Evolutionary conservation across 2,797 vertebrate species (phyloP).

Genomic region (Nannoperca australis): DNA sequence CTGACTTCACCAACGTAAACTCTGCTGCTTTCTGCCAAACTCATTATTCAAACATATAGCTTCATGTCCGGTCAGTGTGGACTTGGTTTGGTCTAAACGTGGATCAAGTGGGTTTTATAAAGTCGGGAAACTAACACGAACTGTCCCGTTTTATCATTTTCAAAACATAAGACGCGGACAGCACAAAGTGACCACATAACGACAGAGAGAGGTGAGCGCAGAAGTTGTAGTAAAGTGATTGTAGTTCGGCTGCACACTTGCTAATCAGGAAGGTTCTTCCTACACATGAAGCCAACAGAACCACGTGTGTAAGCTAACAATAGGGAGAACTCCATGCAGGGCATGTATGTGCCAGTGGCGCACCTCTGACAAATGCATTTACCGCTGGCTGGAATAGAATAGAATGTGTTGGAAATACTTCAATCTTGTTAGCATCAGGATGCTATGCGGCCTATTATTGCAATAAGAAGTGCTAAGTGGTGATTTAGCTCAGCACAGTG

Average conservation of each 20-base stretch:
- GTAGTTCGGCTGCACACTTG: slow-evolving; percentile 12
- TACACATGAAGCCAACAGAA: neutral
- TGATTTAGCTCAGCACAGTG: neutral
- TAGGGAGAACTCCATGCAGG: too few relatives aligned
- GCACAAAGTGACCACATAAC: neutral
- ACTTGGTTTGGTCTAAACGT: neutral
- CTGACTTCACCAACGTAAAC: slow-evolving; percentile 19
- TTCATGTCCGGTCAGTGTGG: fast-evolving
- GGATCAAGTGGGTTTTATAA: neutral
- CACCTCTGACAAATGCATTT: fast-evolving
- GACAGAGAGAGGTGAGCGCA: fast-evolving
- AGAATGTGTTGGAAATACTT: too few relatives aligned
- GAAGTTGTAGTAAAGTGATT: slow-evolving; percentile 11
- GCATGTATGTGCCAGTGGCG: neutral
- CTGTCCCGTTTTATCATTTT: fast-evolving
- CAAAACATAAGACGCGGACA: neutral
- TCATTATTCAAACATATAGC: fast-evolving
- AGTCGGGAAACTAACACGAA: neutral
- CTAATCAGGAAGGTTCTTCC: neutral
- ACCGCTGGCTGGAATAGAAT: neutral
- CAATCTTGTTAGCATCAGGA: slow-evolving; percentile 33
- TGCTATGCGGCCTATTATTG: slow-evolving; percentile 59
- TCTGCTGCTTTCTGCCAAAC: neutral
- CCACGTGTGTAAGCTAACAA: slow-evolving; percentile 1
- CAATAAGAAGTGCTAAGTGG: slow-evolving; percentile 23